A percentile compares a stretch with the other conserved stretches of the same genome.
Evolutionary conservation across 2,797 vertebrate species (phyloP).

Genomic region (Paramormyrops hopkinsi): DNA sequence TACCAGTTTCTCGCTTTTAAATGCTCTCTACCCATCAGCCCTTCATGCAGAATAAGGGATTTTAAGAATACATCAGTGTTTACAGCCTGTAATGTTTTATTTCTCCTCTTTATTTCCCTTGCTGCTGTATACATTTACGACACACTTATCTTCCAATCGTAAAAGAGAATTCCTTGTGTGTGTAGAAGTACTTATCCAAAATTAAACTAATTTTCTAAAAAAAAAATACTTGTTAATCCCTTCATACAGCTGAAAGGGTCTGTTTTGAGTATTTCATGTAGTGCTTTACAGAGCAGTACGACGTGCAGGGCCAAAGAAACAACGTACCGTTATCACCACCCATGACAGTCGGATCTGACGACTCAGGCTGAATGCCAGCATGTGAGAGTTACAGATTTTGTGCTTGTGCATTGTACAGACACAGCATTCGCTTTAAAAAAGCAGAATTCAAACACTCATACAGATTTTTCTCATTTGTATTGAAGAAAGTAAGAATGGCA

Average conservation of each 20-base stretch:
- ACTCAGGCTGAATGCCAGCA: neutral
- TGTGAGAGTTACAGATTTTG: neutral
- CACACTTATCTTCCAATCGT: constrained; percentile 11
- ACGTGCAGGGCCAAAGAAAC: neutral
- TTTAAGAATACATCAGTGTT: constrained; percentile 9
- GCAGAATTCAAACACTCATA: neutral
- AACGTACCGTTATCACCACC: neutral
- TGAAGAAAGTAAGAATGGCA: neutral
- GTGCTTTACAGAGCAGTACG: neutral
- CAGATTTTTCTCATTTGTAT: neutral
- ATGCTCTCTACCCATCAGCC: neutral
- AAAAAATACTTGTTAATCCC: neutral
- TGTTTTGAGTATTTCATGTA: neutral
- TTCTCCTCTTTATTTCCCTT: constrained; percentile 26
- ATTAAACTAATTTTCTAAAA: neutral
- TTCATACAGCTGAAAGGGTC: neutral
- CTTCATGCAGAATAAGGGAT: neutral
- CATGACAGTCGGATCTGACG: neutral
- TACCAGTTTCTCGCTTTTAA: neutral
- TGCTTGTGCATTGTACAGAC: neutral
- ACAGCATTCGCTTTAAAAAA: neutral
- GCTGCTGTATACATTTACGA: constrained; percentile 21
- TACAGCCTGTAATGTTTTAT: constrained; percentile 8
- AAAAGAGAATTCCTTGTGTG: neutral
- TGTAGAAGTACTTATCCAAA: neutral